Evolutionary conservation across 1,140 invertebrate genomes (phyloP).

Genomic region (Aphelenchoides besseyi): DNA sequence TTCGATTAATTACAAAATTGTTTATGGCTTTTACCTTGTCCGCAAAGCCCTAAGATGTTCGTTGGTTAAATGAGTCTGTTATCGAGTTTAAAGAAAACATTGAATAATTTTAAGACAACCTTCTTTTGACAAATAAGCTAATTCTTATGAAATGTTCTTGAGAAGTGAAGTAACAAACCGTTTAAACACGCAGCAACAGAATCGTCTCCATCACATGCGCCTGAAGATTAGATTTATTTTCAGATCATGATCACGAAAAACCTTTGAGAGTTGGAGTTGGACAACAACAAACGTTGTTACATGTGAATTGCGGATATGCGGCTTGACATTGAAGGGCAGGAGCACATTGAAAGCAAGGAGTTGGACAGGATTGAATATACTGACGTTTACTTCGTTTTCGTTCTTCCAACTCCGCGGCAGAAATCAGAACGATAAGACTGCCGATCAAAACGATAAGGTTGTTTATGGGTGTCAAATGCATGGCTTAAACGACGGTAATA

Average conservation of each 20-base stretch:
- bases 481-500: background rate
- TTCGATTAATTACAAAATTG: background rate
- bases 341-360: constrained; percentile 9
- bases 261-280: constrained; percentile 10
- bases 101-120: too few species aligned
- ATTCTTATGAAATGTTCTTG: too few species aligned
- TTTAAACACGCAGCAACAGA: constrained; percentile 47
- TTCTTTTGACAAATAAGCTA: too few species aligned
- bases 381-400: constrained; percentile 9
- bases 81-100: too few species aligned
- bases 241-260: constrained; percentile 15
- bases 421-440: background rate
- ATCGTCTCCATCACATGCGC: constrained; percentile 45
- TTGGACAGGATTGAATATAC: background rate
- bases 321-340: constrained; percentile 12
- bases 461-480: too few species aligned
- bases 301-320: constrained; percentile 12
- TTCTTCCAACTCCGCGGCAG: background rate
- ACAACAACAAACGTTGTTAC: constrained; percentile 14
- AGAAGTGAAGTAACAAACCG: too few species aligned
- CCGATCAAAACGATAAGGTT: background rate
- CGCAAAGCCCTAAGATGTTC: too few species aligned
- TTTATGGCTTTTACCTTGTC: constrained; percentile 46
- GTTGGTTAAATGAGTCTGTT: too few species aligned
- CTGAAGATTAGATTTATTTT: constrained; percentile 26